Evolutionary conservation across 2,888 invertebrate genomes (phyloP).

Genomic region (Slavum lentiscoides): DNA sequence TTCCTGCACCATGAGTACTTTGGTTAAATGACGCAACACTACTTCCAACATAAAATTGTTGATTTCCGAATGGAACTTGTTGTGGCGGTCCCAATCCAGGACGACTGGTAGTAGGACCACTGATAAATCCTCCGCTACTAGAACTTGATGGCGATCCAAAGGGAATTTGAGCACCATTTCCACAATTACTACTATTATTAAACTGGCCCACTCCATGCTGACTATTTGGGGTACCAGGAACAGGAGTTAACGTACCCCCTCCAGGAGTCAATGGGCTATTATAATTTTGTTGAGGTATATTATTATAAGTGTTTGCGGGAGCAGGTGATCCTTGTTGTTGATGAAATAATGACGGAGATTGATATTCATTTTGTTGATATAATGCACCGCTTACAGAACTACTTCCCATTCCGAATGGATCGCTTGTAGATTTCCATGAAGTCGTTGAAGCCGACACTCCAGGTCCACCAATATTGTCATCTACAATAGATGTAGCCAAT

Average conservation of each 20-base stretch:
- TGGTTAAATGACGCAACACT: constrained; percentile 30
- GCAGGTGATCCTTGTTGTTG: constrained; percentile 72
- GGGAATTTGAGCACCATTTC: constrained; percentile 28
- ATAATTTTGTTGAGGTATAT: constrained; percentile 67
- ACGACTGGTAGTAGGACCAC: constrained; percentile 21
- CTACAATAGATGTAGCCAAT: constrained; percentile 40
- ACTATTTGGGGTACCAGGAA: constrained; percentile 60
- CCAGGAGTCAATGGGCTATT: constrained; percentile 84
- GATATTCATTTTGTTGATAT: constrained; percentile 64
- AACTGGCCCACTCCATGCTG: constrained; percentile 34
- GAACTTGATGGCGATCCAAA: constrained; percentile 49
- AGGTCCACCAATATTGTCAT: constrained; percentile 61
- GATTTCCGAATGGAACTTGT: constrained; percentile 26
- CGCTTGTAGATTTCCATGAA: constrained; percentile 58
- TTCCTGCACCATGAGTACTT: constrained; percentile 39
- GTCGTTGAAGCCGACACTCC: constrained; percentile 59
- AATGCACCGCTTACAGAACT: constrained; percentile 61
- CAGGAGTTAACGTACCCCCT: constrained; percentile 75
- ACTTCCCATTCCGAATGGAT: constrained; percentile 60
- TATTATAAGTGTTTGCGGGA: constrained; percentile 73
- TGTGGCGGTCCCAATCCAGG: constrained; percentile 37
- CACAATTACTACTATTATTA: constrained; percentile 8
- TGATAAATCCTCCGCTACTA: constrained; percentile 40
- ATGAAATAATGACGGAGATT: constrained; percentile 66
- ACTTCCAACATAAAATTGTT: constrained; percentile 37